Evolutionary conservation across 2,797 vertebrate species (phyloP).

Genomic region (Chrysocyon brachyurus): DNA sequence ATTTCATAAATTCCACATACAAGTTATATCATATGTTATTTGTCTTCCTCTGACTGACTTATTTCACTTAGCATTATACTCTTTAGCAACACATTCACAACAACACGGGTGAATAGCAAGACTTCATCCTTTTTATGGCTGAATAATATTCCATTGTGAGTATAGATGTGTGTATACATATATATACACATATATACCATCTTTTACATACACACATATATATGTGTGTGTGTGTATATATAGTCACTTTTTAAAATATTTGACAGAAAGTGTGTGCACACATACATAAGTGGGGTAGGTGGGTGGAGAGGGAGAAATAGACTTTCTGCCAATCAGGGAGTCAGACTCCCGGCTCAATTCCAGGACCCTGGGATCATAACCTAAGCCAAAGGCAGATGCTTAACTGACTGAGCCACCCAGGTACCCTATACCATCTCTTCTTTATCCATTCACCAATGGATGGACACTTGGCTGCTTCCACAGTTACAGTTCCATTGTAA

Average conservation of each 20-base stretch:
- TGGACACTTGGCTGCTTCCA: not conserved
- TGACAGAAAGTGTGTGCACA: no score
- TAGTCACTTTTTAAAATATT: no score
- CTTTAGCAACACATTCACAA: no score
- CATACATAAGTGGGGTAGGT: no score
- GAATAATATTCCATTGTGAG: not conserved
- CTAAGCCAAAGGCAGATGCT: not conserved
- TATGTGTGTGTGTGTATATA: no score
- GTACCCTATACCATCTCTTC: not conserved
- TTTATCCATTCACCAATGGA: not conserved
- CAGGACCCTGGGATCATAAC: not conserved
- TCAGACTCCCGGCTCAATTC: fast-evolving
- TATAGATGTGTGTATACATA: no score
- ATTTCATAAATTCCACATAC: not conserved
- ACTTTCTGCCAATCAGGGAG: not conserved
- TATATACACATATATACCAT: no score
- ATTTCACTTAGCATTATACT: not conserved
- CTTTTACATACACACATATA: no score
- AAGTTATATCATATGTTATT: not conserved
- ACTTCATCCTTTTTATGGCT: not conserved
- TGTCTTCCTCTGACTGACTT: not conserved
- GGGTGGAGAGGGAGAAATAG: not conserved
- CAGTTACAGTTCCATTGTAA: not conserved
- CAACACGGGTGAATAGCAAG: not conserved
- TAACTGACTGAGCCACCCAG: not conserved